Conservation (phyloP, 2,797 vertebrate genomes). For the Mus minutoides region DNA sequence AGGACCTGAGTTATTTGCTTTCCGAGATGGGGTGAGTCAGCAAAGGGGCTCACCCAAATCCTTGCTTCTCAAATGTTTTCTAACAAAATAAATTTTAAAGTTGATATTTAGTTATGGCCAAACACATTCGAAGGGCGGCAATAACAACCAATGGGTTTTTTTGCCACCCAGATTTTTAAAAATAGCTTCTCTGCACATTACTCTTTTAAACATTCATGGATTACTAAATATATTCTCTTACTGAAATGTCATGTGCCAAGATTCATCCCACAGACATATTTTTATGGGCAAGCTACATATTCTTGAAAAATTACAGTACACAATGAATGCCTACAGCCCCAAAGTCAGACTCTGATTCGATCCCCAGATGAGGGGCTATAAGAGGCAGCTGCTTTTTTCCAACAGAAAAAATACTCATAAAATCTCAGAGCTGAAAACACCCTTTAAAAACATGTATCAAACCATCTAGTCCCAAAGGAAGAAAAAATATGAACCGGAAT, state of each 20-base stretch:
- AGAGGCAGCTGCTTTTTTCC: slow-evolving; percentile 72
- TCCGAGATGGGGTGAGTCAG: slow-evolving; percentile 40
- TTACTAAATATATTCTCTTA: slow-evolving; percentile 83
- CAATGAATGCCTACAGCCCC: slow-evolving; percentile 71
- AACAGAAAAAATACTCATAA: slow-evolving; percentile 62
- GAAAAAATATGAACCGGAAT: slow-evolving; percentile 57
- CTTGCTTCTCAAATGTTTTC: slow-evolving; percentile 63
- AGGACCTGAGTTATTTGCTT: slow-evolving; percentile 63
- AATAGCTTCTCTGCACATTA: slow-evolving; percentile 69
- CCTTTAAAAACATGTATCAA: slow-evolving; percentile 63
- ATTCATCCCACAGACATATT: slow-evolving; percentile 78
- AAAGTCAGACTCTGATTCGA: slow-evolving; percentile 76
- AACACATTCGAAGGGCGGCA: slow-evolving; percentile 64
- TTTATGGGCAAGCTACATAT: slow-evolving; percentile 83
- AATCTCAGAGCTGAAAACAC: slow-evolving; percentile 71
- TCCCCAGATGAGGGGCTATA: slow-evolving; percentile 51
- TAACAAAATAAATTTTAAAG: slow-evolving; percentile 70
- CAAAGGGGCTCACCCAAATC: not conserved
- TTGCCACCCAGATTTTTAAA: slow-evolving; percentile 74
- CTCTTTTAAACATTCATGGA: slow-evolving; percentile 71
- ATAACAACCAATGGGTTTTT: slow-evolving; percentile 42
- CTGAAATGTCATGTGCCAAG: slow-evolving; percentile 79
- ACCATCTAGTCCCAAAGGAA: slow-evolving; percentile 43
- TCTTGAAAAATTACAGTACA: slow-evolving; percentile 80
- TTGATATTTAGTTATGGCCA: slow-evolving; percentile 66